Base-by-base conservation (phyloP, 1,140 invertebrate genomes). In the Drosophila kurseongensis region DNA sequence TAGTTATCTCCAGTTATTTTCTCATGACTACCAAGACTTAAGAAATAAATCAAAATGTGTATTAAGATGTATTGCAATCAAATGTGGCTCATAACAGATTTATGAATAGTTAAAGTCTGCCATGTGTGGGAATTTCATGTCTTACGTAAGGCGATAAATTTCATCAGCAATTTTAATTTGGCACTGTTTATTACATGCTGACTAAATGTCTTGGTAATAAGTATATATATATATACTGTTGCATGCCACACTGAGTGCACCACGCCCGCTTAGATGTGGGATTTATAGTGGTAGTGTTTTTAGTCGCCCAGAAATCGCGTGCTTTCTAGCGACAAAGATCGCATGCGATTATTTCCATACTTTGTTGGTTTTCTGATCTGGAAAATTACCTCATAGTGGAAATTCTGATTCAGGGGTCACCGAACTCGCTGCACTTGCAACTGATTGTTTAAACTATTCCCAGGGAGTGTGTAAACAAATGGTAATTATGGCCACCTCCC, bases 391-490 rank as follows among this genome's bases (percentile, higher is more conserved):
- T 23, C 35, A 65, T 10, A 7, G 35, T 38, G 32, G n/a, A 44
- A 60, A 61, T 63, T 66, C 44, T 67, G 29, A 50, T 35, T 66
- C 44, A 41, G 36, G 14, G 42, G 35, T 63, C 62, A 36, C 35
- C 67, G 42, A 56, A 71, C 67, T 7, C 12, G 29, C n/a, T 57
- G 51, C 65, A 69, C 67, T 68, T 69, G 63, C 63, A 10, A 32
- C 51, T 16, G 36, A 58, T 71, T 71, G 67, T 71, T 71, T 69
- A 71, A 71, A 71, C 67, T 57, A 69, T 71, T 69, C 65, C 67
- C 68, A 41, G 68, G 44, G 42, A 71, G 27, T 6, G 41, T 40
- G 68, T 71, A 71, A 71, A 71, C 68, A 71, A 71, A 71, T 42
- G 66, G 23, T 71, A 41, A 71, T 57, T 69, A 36, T 58, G 68